Evolutionary conservation across 2,888 invertebrate species (phyloP).

Genomic region (Parnassius smintheus): DNA sequence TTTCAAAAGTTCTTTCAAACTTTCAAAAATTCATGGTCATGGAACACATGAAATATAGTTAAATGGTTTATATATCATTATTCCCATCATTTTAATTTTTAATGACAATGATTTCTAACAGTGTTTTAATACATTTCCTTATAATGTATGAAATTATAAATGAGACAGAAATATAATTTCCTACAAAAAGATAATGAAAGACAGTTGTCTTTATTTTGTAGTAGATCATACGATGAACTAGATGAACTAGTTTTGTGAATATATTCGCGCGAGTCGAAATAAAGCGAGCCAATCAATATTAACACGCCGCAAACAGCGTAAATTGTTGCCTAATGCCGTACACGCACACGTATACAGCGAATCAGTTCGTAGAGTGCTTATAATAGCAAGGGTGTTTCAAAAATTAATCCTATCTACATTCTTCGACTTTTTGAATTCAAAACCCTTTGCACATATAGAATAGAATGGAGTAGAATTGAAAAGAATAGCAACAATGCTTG

Average conservation of each 20-base stretch:
- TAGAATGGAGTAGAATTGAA: no score
- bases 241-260: constrained; percentile 64
- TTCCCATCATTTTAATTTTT: no score
- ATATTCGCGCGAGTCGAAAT: constrained; percentile 77
- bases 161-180: no score
- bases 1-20: no score
- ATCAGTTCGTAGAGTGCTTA: constrained; percentile 53
- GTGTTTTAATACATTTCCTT: no score
- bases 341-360: constrained; percentile 61
- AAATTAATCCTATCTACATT: not conserved
- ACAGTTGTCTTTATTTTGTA: constrained; percentile 14
- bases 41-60: no score
- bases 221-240: constrained; percentile 44
- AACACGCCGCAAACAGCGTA: constrained; percentile 82
- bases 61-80: no score
- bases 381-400: constrained; percentile 55
- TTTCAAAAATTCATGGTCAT: no score
- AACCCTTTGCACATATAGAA: not conserved
- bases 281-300: constrained; percentile 82
- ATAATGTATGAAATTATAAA: no score
- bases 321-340: constrained; percentile 80
- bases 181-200: not conserved
- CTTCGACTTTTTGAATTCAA: not conserved
- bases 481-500: no score
- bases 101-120: no score